phyloP scores from a whole-genome alignment of 2,888 invertebrate genomes.

The Synanthedon tipuliformis region DNA sequence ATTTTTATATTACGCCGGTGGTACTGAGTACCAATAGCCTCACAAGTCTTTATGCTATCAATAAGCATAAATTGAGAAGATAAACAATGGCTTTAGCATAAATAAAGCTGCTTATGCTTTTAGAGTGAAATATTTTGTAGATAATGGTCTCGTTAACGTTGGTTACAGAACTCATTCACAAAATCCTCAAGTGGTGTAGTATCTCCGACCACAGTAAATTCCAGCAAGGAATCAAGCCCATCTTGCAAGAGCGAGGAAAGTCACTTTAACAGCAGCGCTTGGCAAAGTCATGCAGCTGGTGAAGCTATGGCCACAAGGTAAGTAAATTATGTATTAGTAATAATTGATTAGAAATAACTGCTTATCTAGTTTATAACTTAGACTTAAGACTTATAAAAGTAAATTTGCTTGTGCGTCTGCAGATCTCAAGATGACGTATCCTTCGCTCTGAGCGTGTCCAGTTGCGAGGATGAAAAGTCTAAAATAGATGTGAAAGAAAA shows the following conservation, averaged over 20 bases:
- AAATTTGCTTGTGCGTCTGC: conserved; percentile 3
- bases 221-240: conserved; percentile 65
- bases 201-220: conserved; percentile 52
- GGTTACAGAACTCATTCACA: conserved; percentile 53
- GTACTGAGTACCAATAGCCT: no score
- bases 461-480: conserved; percentile 63
- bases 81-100: no score
- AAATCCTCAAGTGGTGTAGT: conserved; percentile 53
- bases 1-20: no score
- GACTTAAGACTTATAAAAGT: background rate
- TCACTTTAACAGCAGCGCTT: conserved; percentile 53
- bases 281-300: conserved; percentile 65
- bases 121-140: no score
- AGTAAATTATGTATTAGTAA: background rate
- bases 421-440: conserved; percentile 67
- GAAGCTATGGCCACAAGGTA: conserved; percentile 67
- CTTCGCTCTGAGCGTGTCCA: conserved; percentile 59
- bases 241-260: conserved; percentile 66
- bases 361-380: no score
- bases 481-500: conserved; percentile 39
- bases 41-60: no score
- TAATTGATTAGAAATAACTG: no score
- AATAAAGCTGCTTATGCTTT: no score
- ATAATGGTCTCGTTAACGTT: background rate
- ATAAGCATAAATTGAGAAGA: no score